phyloP scores from a whole-genome alignment of 2,113 vertebrate species.

The Sisor rabdophorus region DNA sequence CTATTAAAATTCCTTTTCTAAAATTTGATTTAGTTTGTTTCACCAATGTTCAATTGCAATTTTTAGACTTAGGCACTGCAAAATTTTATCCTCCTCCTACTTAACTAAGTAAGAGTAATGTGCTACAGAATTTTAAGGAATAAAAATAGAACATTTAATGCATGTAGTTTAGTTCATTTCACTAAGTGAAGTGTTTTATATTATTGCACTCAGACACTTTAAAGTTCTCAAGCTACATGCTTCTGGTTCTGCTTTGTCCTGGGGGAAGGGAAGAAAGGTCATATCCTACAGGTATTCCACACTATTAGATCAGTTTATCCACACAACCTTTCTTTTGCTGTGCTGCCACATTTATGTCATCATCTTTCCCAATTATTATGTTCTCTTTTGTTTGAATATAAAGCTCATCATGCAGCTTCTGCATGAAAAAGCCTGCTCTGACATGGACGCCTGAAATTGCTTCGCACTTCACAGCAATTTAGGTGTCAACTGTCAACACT shows the following conservation, averaged over 20 bases:
- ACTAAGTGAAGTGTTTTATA: background rate
- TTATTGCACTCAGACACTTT: background rate
- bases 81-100: background rate
- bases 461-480: slow-evolving; percentile 70
- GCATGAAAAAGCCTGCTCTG: slow-evolving; percentile 67
- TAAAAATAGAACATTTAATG: background rate
- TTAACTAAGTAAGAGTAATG: background rate
- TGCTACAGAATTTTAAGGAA: background rate
- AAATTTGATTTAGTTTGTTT: slow-evolving; percentile 39
- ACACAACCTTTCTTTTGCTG: slow-evolving; percentile 26
- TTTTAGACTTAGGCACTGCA: background rate
- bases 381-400: slow-evolving; percentile 57
- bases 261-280: background rate
- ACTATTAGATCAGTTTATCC: slow-evolving; percentile 16
- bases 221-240: background rate
- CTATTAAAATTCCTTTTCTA: slow-evolving; percentile 15
- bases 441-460: slow-evolving; percentile 70
- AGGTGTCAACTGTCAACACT: slow-evolving; percentile 71
- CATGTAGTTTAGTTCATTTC: background rate
- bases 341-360: slow-evolving; percentile 7
- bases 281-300: slow-evolving; percentile 12
- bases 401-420: slow-evolving; percentile 63
- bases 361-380: slow-evolving; percentile 29
- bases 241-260: background rate
- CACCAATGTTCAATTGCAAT: too few relatives aligned